These are phyloP conservation scores for Listronotus bonariensis DNA, from an alignment of 1,140 invertebrate species.

Conservation along the genomic window DNA sequence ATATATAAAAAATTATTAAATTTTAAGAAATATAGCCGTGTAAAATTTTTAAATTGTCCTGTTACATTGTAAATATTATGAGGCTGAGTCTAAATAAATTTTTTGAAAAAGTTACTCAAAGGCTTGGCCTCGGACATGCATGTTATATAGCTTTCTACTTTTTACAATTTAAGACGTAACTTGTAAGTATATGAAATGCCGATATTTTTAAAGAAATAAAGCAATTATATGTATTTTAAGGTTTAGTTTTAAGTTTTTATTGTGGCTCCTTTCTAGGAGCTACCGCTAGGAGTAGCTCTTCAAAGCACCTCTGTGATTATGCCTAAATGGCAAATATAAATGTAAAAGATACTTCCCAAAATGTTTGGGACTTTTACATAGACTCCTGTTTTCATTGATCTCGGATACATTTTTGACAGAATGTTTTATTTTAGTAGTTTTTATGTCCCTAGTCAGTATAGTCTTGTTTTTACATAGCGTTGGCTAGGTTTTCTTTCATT, in stretches of 20 bases:
- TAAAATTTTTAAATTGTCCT: constrained; percentile 28
- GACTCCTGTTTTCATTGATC: constrained; percentile 56
- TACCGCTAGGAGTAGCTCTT: constrained; percentile 53
- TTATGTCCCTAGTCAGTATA: constrained; percentile 55
- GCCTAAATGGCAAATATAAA: constrained; percentile 46
- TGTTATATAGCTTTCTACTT: constrained; percentile 44
- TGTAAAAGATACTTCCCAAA: constrained; percentile 34
- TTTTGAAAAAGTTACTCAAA: constrained; percentile 14
- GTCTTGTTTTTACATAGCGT: constrained; percentile 49
- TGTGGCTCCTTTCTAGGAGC: constrained; percentile 23
- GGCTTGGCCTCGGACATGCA: constrained; percentile 25
- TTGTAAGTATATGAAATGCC: constrained; percentile 46
- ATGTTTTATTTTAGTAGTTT: constrained; percentile 54
- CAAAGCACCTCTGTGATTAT: constrained; percentile 57
- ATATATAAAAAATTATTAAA: constrained; percentile 3
- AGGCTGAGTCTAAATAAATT: constrained; percentile 11
- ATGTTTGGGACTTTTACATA: constrained; percentile 40
- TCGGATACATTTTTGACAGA: constrained; percentile 50
- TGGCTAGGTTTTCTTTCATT: constrained; percentile 52
- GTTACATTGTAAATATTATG: constrained; percentile 27
- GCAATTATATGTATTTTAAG: constrained; percentile 48
- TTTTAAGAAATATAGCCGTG: constrained; percentile 1
- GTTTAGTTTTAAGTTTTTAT: constrained; percentile 43
- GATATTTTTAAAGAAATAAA: constrained; percentile 55
- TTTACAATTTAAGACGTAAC: constrained; percentile 41